A percentile compares a stretch with the other conserved stretches of the same genome.
phyloP scores from a whole-genome alignment of 2,888 invertebrate genomes.

The Charanyca ferruginea region DNA sequence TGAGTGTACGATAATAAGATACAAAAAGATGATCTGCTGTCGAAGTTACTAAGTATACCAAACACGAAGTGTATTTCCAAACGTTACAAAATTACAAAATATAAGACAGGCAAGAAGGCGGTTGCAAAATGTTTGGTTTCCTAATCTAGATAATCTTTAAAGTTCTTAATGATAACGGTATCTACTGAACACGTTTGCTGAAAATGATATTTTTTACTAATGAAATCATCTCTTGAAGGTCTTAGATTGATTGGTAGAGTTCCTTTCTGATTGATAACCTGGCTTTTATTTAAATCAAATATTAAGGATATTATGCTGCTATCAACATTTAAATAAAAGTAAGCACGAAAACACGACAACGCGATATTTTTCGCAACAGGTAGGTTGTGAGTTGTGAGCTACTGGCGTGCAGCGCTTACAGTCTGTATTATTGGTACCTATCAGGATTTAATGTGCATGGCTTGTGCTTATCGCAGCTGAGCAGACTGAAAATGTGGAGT shows the following conservation, averaged over 20 bases:
- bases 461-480: conserved; percentile 34
- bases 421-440: conserved; percentile 35
- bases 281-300: background rate
- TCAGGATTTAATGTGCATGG: conserved; percentile 30
- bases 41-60: conserved; percentile 25
- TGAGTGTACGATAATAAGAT: conserved; percentile 32
- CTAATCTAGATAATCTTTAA: conserved; percentile 32
- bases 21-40: conserved; percentile 22
- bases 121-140: conserved; percentile 37
- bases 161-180: conserved; percentile 5
- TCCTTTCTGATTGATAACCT: conserved; percentile 3
- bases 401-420: conserved; percentile 20
- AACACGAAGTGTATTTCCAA: conserved; percentile 23
- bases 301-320: background rate
- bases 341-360: conserved; percentile 20
- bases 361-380: conserved; percentile 44
- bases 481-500: conserved; percentile 28
- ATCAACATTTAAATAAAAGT: conserved; percentile 4
- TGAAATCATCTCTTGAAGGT: conserved; percentile 27
- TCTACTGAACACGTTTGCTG: conserved; percentile 21
- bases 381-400: conserved; percentile 32
- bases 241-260: conserved; percentile 7
- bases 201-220: conserved; percentile 20
- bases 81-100: conserved; percentile 30
- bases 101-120: conserved; percentile 16